These are phyloP conservation scores for Bombylius major DNA, from an alignment of 2,888 invertebrate species.

Conservation along the genomic window DNA sequence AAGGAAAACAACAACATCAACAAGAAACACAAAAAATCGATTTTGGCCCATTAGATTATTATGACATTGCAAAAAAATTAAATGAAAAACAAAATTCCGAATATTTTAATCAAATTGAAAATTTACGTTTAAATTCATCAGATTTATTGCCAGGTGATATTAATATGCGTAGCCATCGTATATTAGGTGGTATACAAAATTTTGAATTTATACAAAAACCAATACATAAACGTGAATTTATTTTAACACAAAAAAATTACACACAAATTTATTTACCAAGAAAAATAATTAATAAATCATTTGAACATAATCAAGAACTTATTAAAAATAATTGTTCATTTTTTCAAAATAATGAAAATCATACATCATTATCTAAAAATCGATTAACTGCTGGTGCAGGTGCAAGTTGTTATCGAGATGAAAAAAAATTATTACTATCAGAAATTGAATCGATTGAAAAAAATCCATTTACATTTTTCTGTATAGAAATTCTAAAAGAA, in stretches of 20 bases:
- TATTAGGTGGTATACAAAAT: not conserved
- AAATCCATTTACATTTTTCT: no score
- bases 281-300: not conserved
- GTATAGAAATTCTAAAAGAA: no score
- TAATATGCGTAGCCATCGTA: not conserved
- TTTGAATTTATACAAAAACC: not conserved
- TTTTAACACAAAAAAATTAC: not conserved
- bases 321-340: no score
- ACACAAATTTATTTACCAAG: not conserved
- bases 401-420: no score
- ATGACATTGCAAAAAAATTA: not conserved
- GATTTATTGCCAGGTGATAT: not conserved
- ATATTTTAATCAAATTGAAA: not conserved
- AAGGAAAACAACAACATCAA: not conserved
- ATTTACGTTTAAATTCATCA: not conserved
- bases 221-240: not conserved
- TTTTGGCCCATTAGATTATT: not conserved
- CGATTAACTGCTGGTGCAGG: no score
- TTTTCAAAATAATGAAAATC: no score
- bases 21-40: not conserved
- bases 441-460: no score
- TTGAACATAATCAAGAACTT: no score
- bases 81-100: not conserved
- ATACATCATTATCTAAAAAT: no score
- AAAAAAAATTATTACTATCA: no score